phyloP scores from a whole-genome alignment of 2,113 vertebrate species.

The Hyla sarda region DNA sequence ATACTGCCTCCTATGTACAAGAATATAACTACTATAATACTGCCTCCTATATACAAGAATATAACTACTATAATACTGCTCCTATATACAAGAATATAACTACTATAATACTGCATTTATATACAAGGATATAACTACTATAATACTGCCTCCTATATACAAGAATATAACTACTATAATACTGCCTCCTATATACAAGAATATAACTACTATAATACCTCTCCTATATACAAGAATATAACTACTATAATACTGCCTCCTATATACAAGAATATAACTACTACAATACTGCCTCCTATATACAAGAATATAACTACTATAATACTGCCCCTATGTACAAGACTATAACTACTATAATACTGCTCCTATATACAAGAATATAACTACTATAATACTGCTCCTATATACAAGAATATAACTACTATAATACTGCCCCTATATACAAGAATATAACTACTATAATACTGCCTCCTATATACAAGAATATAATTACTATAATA shows the following conservation, averaged over 20 bases:
- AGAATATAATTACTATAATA: constrained; percentile 9
- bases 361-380: not conserved
- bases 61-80: not conserved
- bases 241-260: not conserved
- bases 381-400: constrained; percentile 12
- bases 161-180: constrained; percentile 24
- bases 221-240: not conserved
- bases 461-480: not conserved
- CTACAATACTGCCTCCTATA: not conserved
- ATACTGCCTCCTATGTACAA: no score
- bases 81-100: not conserved
- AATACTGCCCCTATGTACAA: not conserved
- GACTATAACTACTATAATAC: constrained; percentile 1
- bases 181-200: constrained; percentile 1
- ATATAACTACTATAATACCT: constrained; percentile 1
- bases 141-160: not conserved
- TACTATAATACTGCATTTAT: constrained; percentile 2
- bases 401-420: not conserved
- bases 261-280: not conserved
- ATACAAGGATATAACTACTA: constrained; percentile 2
- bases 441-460: constrained; percentile 3
- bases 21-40: no score
- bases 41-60: not conserved
- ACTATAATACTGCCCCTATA: not conserved
- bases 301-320: constrained; percentile 10